These are phyloP conservation scores for Aplysina aerophoba DNA, from an alignment of 37 sponge, comb jelly and placozoan genomes.

Conservation along the genomic window DNA sequence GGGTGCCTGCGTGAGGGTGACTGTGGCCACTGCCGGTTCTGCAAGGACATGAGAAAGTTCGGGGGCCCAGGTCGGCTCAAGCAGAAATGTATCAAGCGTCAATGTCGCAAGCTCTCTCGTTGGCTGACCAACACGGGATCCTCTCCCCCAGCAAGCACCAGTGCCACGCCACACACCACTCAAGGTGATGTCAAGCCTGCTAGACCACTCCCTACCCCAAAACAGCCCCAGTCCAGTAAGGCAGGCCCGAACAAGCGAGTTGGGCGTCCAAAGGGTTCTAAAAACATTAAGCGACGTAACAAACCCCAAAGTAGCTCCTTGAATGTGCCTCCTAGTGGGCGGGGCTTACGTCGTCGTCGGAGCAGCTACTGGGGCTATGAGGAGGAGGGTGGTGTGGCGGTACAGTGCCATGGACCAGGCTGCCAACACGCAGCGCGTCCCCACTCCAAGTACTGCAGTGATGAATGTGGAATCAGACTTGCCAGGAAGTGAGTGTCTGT, in stretches of 20 bases:
- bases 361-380: not conserved
- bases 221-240: not conserved
- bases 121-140: slow-evolving; percentile 1
- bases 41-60: slow-evolving; percentile 87
- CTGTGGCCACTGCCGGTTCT: slow-evolving; percentile 80
- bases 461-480: slow-evolving; percentile 92
- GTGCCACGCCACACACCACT: not conserved
- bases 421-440: slow-evolving; percentile 83
- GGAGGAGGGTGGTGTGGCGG: not conserved
- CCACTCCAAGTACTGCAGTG: slow-evolving; percentile 93
- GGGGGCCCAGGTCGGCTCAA: slow-evolving; percentile 73
- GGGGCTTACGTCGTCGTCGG: not conserved
- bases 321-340: not conserved
- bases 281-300: too few species aligned
- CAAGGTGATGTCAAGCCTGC: not conserved
- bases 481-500: slow-evolving; percentile 58
- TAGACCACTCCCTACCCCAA: not conserved
- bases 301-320: not conserved
- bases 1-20: slow-evolving; percentile 65
- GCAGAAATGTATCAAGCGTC: slow-evolving; percentile 86
- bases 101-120: slow-evolving; percentile 69
- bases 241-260: not conserved
- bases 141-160: not conserved
- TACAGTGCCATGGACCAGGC: slow-evolving; percentile 88
- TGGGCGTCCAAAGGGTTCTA: too few species aligned